These are phyloP conservation scores for Ecdyonurus torrentis DNA, from an alignment of 2,888 invertebrate genomes.

Conservation along the genomic window DNA sequence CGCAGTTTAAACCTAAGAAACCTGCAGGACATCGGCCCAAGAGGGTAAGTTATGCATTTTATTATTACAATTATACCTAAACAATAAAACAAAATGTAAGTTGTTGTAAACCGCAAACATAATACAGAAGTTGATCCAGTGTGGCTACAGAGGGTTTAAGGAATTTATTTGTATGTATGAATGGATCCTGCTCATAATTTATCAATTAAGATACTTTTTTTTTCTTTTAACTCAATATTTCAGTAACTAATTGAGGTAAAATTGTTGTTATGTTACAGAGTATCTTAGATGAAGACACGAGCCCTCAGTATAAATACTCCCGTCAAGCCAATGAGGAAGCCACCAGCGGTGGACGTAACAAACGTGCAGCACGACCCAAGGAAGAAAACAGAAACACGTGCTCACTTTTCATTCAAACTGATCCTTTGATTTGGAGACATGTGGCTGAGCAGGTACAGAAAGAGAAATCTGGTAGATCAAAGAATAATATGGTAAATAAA, in stretches of 20 bases:
- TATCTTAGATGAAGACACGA: neutral
- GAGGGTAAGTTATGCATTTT: neutral
- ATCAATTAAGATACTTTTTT: no score
- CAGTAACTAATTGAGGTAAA: neutral
- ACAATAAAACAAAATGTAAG: neutral
- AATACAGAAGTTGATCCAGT: no score
- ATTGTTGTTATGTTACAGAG: no score
- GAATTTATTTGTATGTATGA: no score
- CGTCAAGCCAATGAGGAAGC: constrained; percentile 46
- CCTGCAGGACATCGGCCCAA: neutral
- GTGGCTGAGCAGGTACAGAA: constrained; percentile 63
- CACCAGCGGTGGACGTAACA: constrained; percentile 16
- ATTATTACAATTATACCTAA: neutral
- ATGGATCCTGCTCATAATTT: no score
- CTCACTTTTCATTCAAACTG: constrained; percentile 93
- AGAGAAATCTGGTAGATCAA: neutral
- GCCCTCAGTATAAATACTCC: constrained; percentile 48
- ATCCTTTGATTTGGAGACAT: constrained; percentile 93
- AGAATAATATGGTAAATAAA: no score
- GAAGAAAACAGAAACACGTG: constrained; percentile 70
- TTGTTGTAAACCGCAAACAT: no score
- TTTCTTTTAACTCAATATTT: no score
- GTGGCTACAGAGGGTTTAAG: no score
- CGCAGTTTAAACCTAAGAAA: neutral
- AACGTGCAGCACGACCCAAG: constrained; percentile 38